Conservation (phyloP, 2,888 invertebrate species). For the Conchocele bisecta region DNA sequence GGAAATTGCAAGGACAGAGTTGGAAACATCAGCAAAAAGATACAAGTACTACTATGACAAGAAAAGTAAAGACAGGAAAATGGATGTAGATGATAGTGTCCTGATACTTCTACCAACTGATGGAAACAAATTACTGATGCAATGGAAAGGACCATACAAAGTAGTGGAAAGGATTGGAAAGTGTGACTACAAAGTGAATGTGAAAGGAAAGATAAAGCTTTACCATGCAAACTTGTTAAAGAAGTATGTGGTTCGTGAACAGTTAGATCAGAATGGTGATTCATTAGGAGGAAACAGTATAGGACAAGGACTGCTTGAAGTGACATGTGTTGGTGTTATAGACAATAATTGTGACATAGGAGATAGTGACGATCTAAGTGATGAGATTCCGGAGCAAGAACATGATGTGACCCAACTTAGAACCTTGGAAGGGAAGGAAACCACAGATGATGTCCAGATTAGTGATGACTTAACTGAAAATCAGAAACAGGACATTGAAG, state of each 20-base stretch:
- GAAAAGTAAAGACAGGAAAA: slow-evolving; percentile 19
- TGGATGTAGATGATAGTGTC: slow-evolving; percentile 48
- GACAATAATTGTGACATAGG: too few species aligned
- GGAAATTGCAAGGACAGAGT: slow-evolving; percentile 25
- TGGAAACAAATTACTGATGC: slow-evolving; percentile 53
- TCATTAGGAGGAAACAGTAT: too few species aligned
- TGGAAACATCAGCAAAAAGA: background rate
- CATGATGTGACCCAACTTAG: too few species aligned
- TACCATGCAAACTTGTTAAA: slow-evolving; percentile 50
- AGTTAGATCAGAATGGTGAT: too few species aligned
- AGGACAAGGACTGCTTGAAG: background rate
- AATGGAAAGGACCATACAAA: slow-evolving; percentile 47
- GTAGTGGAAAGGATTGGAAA: slow-evolving; percentile 1
- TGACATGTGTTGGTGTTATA: background rate
- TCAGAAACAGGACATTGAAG: slow-evolving; percentile 14
- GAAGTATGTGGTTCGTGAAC: slow-evolving; percentile 19
- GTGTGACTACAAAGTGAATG: slow-evolving; percentile 38
- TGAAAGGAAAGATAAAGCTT: slow-evolving; percentile 21
- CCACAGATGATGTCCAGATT: slow-evolving; percentile 2
- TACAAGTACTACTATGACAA: slow-evolving; percentile 46
- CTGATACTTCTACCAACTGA: slow-evolving; percentile 59
- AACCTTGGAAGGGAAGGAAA: background rate
- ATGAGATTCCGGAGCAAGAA: too few species aligned
- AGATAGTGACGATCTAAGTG: too few species aligned
- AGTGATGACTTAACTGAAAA: background rate